Evolutionary conservation across 2,888 invertebrate species (phyloP), one percentile per base, ranked within the genome.

Genomic region (Melipona bicolor): DNA sequence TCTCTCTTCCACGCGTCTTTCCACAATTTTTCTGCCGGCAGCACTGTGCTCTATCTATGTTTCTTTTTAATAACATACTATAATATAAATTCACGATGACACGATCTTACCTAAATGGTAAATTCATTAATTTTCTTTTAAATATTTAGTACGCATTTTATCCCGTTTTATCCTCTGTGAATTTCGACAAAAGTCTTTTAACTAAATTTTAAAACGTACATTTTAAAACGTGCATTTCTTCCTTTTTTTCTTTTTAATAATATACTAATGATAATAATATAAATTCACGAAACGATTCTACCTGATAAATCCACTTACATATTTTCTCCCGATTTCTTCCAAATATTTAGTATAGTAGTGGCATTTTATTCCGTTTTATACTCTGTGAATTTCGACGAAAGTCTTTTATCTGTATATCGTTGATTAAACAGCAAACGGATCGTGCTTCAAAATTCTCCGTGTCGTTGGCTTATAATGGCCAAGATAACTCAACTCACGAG

Each of bases 401-500:
- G 36, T 36, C 36, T 9, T 36, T 36, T 36, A 36, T 4, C 32
- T 32, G 32, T 4, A 32, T 2, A 2, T 15, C n/a, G 56, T n/a
- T 15, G n/a, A 59, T n/a, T 56, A n/a, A 2, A 15, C 13, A 50
- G 0, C 5, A 27, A 61, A 15, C 15, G 15, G 19, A 24, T 24
- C 27, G 27, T 15, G 24, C 17, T 9, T 49, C 9, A 49, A 50
- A 59, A 49, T 49, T 61, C 32, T 1, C 2, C 15, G 17, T 32
- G 50, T 36, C 61, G 21, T 24, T 17, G 49, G 27, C 5, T 77
- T 27, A 27, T 27, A 32, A 54, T 19, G 19, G 19, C 6, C n/a
- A 32, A 17, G 27, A 49, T 54, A 77, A 69, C 11, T 36, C 4
- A 49, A 79, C 77, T 64, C 50, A 70, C 54, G 24, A 36, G 61